phyloP scores from a whole-genome alignment of 2,113 vertebrate species.

The Heptranchias perlo region DNA sequence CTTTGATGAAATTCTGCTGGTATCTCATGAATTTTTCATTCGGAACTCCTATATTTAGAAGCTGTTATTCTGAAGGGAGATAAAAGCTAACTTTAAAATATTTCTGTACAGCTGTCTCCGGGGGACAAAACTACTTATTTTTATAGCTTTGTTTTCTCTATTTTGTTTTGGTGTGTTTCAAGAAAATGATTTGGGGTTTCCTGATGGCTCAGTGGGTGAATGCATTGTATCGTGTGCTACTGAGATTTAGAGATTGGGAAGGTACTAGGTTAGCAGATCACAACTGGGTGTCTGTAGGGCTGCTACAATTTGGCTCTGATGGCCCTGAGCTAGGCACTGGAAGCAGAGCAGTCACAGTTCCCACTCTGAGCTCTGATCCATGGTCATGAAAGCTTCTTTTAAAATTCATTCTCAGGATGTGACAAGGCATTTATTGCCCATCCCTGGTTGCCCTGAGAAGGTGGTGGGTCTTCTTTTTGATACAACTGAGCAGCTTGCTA shows the following conservation, averaged over 20 bases:
- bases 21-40: conserved; percentile 61
- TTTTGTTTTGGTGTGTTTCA: background rate
- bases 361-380: too few species aligned
- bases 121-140: background rate
- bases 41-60: conserved; percentile 59
- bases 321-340: background rate
- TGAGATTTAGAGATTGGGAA: background rate
- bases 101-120: conserved; percentile 44
- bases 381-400: too few species aligned
- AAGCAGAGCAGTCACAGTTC: background rate
- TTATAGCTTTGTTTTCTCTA: background rate
- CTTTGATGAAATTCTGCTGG: conserved; percentile 53
- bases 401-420: too few species aligned
- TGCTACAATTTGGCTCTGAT: background rate
- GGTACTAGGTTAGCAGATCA: background rate
- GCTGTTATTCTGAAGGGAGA: conserved; percentile 53
- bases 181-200: background rate
- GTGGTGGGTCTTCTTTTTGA: too few species aligned
- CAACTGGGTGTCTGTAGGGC: background rate
- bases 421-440: too few species aligned
- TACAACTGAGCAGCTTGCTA: too few species aligned
- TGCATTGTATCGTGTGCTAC: background rate
- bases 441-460: too few species aligned
- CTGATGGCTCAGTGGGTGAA: background rate
- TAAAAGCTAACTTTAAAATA: conserved; percentile 52